Evolutionary conservation across 2,888 invertebrate species (phyloP), one percentile per base, ranked within the genome.

Genomic region (Eucriotettix oculatus): DNA sequence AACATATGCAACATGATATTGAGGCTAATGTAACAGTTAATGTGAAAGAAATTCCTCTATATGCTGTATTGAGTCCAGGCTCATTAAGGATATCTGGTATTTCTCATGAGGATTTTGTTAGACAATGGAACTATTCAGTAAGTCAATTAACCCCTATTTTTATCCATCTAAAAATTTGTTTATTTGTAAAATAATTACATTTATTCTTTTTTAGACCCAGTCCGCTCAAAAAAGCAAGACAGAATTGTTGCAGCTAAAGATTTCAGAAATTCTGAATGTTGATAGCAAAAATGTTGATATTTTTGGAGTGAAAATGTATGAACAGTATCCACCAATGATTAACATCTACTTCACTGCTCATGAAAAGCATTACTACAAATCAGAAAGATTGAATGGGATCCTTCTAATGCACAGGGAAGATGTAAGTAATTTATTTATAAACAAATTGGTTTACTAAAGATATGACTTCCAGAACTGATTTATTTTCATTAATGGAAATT

Each of bases 31-130:
- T 82, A 2, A 73, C 74, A 9, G 78, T 81, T 14, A 72, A 71
- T 11, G 77, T 82, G 1, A 72, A 75, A 62, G 75, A 75, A 52
- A 76, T 82, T 48, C 73, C 76, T 5, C 76, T 79, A 60, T 77
- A 77, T 57, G 79, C 79, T 42, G 77, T 81, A 43, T 71, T 72
- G 58, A 79, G 78, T 66, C 76, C 78, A 9, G 80, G 79, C 9
- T 79, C 79, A 7, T 69, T 80, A 48, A 68, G 79, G 53, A 70
- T 80, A 42, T 65, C 70, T 68, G 78, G 78, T 42, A 72, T 77
- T 54, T 75, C 77, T 14, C 78, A 78, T 58, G 78, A 79, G 66
- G 75, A 79, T 64, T 79, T 80, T 67, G 74, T 80, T 40, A 67
- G 74, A 12, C 71, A 73, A 61, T 74, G 72, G 72, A 72, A 73